Base-by-base conservation (phyloP, 2,888 invertebrate genomes). In the Limulus polyphemus region DNA sequence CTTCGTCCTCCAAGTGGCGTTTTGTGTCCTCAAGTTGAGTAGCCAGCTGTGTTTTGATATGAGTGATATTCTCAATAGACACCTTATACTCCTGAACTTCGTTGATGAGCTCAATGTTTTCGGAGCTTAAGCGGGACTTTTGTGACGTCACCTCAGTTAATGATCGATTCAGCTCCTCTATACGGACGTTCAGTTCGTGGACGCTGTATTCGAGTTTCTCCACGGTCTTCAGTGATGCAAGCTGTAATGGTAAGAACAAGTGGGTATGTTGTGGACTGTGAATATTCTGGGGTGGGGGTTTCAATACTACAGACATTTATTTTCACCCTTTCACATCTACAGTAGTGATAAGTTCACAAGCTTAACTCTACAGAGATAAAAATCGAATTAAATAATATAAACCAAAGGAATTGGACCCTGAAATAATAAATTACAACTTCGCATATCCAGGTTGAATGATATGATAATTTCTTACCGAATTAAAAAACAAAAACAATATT, bases 1-100 rank as follows among this genome's bases (percentile, higher is more conserved):
- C 94, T 77, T 95, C 95, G 79, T 94, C 94, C 79, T 97, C 95
- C 73, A 93, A 85, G 76, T 92, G 88, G 75, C 95, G 88, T 74
- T 94, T 88, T 71, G 90, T 87, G 80, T 97, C 95, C 76, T 97
- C 95, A 70, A 95, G 84, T 80, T 94, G 93, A 73, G 90, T 83
- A 72, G 84, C 84, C 65, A 94, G 81, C 79, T 95, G 94, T 75
- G 86, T 85, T 82, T 86, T 93, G 79, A 91, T 83, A 82, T 93
- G 94, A 73, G 84, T 81, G 73, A 90, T 84, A 77, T 90, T 93
- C 81, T 97, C 95, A 77, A 94, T 85, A 81, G 87, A 90, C 74
- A 92, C 88, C 84, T 94, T 95, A 76, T 94, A 84, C 80, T 97
- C 95, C 81, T 95, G 95, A 75, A 95, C 90, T 83, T 94, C 93